Evolutionary conservation across 2,888 invertebrate species (phyloP).

Genomic region (Daptonema setosum): DNA sequence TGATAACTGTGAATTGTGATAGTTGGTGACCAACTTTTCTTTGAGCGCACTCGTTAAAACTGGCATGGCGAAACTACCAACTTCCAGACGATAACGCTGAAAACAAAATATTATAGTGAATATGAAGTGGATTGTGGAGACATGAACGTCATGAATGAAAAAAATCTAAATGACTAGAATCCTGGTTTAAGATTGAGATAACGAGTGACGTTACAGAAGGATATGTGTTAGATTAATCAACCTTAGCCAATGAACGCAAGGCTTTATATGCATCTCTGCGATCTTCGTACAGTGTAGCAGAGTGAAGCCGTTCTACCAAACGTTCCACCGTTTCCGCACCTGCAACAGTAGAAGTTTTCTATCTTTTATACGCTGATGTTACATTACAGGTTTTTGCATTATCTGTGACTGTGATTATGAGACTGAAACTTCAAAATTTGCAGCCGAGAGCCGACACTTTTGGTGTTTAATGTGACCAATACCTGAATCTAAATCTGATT

Average conservation of each 20-base stretch:
- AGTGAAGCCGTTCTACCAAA: slow-evolving; percentile 69
- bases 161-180: too few relatives aligned
- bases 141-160: too few relatives aligned
- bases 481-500: too few relatives aligned
- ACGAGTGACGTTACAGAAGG: neutral
- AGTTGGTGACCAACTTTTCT: slow-evolving; percentile 47
- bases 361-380: neutral
- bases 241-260: slow-evolving; percentile 48
- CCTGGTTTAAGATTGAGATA: too few relatives aligned
- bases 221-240: slow-evolving; percentile 12
- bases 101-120: neutral
- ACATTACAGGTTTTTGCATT: neutral
- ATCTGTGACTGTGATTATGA: too few relatives aligned
- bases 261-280: slow-evolving; percentile 85
- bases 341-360: neutral
- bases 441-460: too few relatives aligned
- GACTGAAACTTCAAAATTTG: too few relatives aligned
- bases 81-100: slow-evolving; percentile 75
- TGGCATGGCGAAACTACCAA: slow-evolving; percentile 72
- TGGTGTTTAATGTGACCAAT: too few relatives aligned
- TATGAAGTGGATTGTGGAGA: neutral
- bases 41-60: slow-evolving; percentile 51
- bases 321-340: slow-evolving; percentile 44
- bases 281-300: slow-evolving; percentile 78
- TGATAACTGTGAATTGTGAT: too few relatives aligned